Evolutionary conservation across 2,888 invertebrate genomes (phyloP).

Genomic region (Apamea sordens): DNA sequence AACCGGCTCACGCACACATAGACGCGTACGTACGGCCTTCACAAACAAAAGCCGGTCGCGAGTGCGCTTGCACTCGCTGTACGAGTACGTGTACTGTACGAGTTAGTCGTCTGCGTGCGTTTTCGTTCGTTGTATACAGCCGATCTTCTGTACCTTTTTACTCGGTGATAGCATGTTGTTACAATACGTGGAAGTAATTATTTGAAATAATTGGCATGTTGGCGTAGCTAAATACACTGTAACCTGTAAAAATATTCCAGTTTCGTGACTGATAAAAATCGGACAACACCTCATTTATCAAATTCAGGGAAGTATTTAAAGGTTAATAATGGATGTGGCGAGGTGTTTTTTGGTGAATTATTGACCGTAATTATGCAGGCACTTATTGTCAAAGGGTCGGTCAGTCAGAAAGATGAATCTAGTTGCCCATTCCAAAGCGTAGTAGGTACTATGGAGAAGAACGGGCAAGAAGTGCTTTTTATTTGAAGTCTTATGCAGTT

Average conservation of each 20-base stretch:
- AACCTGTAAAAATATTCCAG: conserved; percentile 37
- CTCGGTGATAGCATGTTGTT: not conserved
- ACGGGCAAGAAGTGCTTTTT: no score
- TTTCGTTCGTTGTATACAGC: not conserved
- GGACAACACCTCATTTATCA: conserved; percentile 59
- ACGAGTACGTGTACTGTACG: no score
- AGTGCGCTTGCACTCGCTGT: not conserved
- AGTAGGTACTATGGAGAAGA: no score
- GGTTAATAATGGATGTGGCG: conserved; percentile 28
- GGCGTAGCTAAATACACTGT: conserved; percentile 28
- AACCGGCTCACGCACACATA: not conserved
- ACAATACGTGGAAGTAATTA: conserved; percentile 33
- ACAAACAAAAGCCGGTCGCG: not conserved
- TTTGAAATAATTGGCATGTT: conserved; percentile 37
- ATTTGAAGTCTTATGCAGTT: no score
- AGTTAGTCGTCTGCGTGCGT: not conserved
- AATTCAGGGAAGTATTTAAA: conserved; percentile 58
- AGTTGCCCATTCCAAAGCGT: no score
- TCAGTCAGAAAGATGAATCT: no score
- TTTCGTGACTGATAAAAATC: conserved; percentile 64
- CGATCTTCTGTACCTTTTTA: not conserved
- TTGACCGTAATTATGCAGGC: not conserved
- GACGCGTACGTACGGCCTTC: not conserved
- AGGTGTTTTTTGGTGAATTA: conserved; percentile 9
- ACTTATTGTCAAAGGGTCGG: no score